Evolutionary conservation across 2,113 vertebrate genomes (phyloP), one percentile per base, ranked within the genome.

Genomic region (Etheostoma cragini): DNA sequence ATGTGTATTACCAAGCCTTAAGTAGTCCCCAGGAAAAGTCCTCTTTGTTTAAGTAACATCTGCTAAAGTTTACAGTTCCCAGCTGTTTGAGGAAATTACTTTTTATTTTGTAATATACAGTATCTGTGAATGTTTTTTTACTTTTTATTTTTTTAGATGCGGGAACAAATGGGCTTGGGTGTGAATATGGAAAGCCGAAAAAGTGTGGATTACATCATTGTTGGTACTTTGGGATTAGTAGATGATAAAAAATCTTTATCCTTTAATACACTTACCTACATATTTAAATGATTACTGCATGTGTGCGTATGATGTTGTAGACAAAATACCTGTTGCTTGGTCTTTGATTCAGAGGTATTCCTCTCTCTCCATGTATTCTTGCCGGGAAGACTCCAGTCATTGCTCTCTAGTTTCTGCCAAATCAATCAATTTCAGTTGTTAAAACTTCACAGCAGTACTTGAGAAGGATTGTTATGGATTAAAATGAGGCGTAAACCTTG

Each of bases 361-460:
- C 93, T 96, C 92, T 96, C 94, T 91, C 94, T 94, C 91, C 87
- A 93, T 86, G 95, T 95, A 90, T 86, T 94, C 92, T 95, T 97
- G 89, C 94, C 94, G 73, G 95, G 94, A 83, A 96, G 94, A 94
- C 93, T 96, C 92, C 95, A 96, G 90, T 96, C 95, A 81, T 89
- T 95, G 88, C 78, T 91, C 70, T 94, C 90, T 82, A 87, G 78
- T 85, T 94, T 95, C 96, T 95, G 88, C 82, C 79, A 87, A 72
- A 79, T 64, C n/a, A 72, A 57, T 50, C 7, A 75, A 42, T 47
- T 47, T 47, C 8, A 67, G 16, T 12, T 22, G 54, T 56, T 58
- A 4, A 72, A 75, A 50, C 33, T 13, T 72, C 7, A 57, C 16
- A 13, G 17, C 0, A 80, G 21, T 70, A 21, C 45, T 54, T n/a